Base-by-base conservation (phyloP, 2,888 invertebrate species). In the Aleiodes alternator region DNA sequence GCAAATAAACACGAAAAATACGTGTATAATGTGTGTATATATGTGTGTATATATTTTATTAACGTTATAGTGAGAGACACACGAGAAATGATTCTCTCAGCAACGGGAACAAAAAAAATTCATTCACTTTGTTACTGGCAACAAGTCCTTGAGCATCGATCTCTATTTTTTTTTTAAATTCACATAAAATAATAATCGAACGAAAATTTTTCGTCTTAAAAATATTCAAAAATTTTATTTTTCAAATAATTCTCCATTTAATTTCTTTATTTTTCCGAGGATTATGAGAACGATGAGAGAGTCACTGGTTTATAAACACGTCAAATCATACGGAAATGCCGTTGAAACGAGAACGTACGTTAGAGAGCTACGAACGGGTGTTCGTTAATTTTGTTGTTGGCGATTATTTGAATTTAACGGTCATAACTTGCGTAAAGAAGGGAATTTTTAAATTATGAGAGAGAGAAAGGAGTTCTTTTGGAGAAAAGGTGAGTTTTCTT, bases 41-140 rank as follows among this genome's bases (percentile, higher is more conserved):
- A 50, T 50, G 51, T 34, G 43, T 64, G 43, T 53, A n/a, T 31
- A 50, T 64, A 56, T 48, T 16, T 16, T 48, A 16, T 16, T 16
- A 56, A 23, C 64, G 56, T 66, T 50, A 48, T n/a, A 56, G 50
- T 12, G 11, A 29, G 23, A 23, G 23, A 23, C 23, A 23, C 1
- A 1, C 23, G 16, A 61, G 31, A 68, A 34, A 8, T 43, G 38
- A 64, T 64, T 16, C 16, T 64, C 64, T 64, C 48, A 2, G n/a
- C 34, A 59, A 43, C 43, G 34, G 59, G 14, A 59, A 59, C 0
- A 59, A 34, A 14, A n/a, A 34, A n/a, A 34, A 29, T 14, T 51
- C 59, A 57, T 29, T 57, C 57, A 59, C n/a, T 59, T 59, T 59
- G 34, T 59, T 12, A 59, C 59, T 59, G 59, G 59, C 59, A 59